These are phyloP conservation scores for Camponotus fellah DNA, from an alignment of 2,888 invertebrate species.

Conservation along the genomic window DNA sequence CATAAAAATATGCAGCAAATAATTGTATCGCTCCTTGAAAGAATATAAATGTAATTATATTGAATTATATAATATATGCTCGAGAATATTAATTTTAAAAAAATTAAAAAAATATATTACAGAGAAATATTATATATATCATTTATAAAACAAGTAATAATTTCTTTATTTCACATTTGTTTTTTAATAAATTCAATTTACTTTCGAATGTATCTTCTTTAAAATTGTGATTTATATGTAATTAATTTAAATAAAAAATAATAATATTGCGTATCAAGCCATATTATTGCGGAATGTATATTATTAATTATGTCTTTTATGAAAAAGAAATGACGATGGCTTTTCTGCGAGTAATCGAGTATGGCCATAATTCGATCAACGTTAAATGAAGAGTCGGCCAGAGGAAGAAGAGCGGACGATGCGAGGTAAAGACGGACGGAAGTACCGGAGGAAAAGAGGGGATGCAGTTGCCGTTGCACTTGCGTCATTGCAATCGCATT, in stretches of 20 bases:
- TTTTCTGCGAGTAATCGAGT: background rate
- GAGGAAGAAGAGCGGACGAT: slow-evolving; percentile 19
- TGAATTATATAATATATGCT: background rate
- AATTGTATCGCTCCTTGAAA: background rate
- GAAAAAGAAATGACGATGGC: background rate
- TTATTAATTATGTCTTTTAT: background rate
- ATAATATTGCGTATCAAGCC: background rate
- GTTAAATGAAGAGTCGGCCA: background rate
- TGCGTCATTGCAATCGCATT: slow-evolving; percentile 70
- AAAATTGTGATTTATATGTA: background rate
- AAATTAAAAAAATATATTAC: background rate
- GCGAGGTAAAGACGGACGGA: slow-evolving; percentile 30
- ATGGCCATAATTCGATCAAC: slow-evolving; percentile 4
- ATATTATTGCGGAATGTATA: background rate
- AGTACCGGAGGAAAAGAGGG: background rate
- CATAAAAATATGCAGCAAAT: background rate
- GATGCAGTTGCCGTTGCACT: slow-evolving; percentile 60
- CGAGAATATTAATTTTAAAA: background rate
- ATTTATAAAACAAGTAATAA: background rate
- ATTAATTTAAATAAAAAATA: slow-evolving; percentile 1
- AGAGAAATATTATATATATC: background rate
- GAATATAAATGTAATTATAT: background rate
- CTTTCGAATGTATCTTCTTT: background rate
- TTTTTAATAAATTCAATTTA: background rate
- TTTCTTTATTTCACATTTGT: background rate